Evolutionary conservation across 2,113 vertebrate species (phyloP).

Genomic region (Oxygymnocypris stewartii): DNA sequence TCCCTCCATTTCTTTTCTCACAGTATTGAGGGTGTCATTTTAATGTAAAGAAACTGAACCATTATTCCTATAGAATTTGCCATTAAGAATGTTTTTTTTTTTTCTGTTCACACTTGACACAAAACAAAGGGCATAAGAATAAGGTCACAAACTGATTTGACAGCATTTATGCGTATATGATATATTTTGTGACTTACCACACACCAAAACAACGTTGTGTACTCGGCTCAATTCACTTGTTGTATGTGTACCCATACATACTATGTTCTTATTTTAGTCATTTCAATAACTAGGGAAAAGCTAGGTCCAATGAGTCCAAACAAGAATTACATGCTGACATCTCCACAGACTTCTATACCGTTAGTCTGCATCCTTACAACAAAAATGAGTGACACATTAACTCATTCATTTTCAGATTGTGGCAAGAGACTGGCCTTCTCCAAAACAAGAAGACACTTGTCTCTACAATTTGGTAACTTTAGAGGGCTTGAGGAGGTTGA

Average conservation of each 20-base stretch:
- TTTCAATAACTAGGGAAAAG: no score
- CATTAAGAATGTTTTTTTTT: neutral
- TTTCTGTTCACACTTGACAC: no score
- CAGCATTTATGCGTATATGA: no score
- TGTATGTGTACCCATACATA: no score
- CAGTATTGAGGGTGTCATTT: no score
- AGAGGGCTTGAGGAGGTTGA: slow-evolving; percentile 5
- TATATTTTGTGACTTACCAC: no score
- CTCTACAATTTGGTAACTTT: slow-evolving; percentile 20
- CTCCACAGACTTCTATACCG: slow-evolving; percentile 4
- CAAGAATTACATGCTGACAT: neutral
- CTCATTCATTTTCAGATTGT: neutral
- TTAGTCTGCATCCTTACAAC: slow-evolving; percentile 1
- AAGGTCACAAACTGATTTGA: no score
- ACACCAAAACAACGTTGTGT: no score
- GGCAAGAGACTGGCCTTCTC: slow-evolving; percentile 19
- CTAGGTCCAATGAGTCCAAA: no score
- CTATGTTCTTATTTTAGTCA: no score
- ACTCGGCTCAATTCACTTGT: no score
- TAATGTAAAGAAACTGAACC: neutral
- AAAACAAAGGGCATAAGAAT: no score
- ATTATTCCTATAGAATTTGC: neutral
- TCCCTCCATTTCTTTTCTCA: neutral
- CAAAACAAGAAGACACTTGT: slow-evolving; percentile 37
- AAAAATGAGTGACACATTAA: slow-evolving; percentile 36